Evolutionary conservation across 2,113 vertebrate species (phyloP).

Genomic region (Cephalophus harveyi): DNA sequence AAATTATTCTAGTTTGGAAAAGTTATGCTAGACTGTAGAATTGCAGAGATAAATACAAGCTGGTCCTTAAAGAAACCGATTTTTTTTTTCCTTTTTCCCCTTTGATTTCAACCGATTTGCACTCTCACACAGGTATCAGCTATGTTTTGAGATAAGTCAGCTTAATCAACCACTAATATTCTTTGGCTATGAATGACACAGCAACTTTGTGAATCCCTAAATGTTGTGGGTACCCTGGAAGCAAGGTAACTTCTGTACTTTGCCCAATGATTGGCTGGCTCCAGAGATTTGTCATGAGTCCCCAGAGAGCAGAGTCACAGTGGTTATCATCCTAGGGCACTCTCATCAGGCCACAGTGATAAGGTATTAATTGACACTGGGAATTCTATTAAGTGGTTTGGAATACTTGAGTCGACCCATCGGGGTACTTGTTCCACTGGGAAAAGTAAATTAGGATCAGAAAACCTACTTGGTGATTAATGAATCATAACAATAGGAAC

Average conservation of each 20-base stretch:
- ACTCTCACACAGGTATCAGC: neutral
- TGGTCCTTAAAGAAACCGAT: neutral
- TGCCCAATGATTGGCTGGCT: neutral
- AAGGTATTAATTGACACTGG: neutral
- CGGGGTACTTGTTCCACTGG: neutral
- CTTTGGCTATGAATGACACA: neutral
- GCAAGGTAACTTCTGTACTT: neutral
- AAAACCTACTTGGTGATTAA: neutral
- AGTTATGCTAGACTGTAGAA: neutral
- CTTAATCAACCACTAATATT: neutral
- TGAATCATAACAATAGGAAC: neutral
- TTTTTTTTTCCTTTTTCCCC: neutral
- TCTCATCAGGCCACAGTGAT: neutral
- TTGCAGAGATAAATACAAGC: neutral
- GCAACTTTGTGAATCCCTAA: neutral
- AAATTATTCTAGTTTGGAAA: neutral
- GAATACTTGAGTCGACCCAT: neutral
- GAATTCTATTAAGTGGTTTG: conserved; percentile 1
- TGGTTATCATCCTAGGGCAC: neutral
- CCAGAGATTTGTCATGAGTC: neutral
- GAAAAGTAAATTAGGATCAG: conserved; percentile 13
- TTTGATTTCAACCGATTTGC: neutral
- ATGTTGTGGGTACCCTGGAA: neutral
- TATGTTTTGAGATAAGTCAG: neutral
- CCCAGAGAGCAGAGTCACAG: neutral